Percentiles rank a stretch among this genome's conserved stretches.
These are phyloP conservation scores for Pica pica DNA, from an alignment of 2,113 vertebrate genomes.

Conservation along the genomic window DNA sequence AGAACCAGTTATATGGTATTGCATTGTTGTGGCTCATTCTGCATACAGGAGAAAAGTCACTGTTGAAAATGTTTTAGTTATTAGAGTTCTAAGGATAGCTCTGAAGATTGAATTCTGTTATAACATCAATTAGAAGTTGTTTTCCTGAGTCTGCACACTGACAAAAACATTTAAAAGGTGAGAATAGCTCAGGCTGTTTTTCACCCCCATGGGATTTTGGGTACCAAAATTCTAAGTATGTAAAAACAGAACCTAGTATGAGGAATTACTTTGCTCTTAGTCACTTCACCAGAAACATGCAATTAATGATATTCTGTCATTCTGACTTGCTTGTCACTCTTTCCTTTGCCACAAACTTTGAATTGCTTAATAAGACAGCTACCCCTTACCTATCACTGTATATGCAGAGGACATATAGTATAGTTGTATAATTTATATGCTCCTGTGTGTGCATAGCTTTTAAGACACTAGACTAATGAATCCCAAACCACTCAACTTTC, in stretches of 20 bases:
- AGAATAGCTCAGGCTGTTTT: not conserved
- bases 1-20: not conserved
- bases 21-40: not conserved
- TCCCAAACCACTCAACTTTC: not conserved
- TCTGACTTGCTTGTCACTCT: not conserved
- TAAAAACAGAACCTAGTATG: not conserved
- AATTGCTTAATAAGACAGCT: not conserved
- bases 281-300: not conserved
- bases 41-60: not conserved
- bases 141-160: not conserved
- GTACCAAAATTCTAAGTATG: not conserved
- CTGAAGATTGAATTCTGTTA: not conserved
- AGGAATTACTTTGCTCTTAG: not conserved
- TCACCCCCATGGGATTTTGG: not conserved
- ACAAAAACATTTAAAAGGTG: not conserved
- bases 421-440: not conserved
- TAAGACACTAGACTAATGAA: not conserved
- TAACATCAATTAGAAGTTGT: not conserved
- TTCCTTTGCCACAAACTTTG: not conserved
- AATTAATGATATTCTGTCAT: not conserved
- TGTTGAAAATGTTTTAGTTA: not conserved
- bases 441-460: not conserved
- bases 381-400: not conserved
- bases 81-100: not conserved
- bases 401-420: not conserved